Evolutionary conservation across 2,797 vertebrate species (phyloP), one percentile per base, ranked within the genome.

Genomic region (Paratrypauchen microcephalus): DNA sequence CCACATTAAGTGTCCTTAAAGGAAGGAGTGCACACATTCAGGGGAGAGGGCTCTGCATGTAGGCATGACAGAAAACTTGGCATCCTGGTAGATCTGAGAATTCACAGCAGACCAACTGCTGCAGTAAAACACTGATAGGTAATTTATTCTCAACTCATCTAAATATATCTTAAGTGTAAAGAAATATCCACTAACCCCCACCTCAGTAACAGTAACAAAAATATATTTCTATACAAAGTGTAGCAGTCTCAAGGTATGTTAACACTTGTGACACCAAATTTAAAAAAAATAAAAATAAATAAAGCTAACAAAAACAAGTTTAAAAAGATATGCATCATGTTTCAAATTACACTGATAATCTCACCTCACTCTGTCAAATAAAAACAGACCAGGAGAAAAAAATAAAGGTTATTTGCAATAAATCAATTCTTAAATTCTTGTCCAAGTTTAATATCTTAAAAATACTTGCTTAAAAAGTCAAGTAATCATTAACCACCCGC

Each of bases 381-480:
- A 82, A 89, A 91, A 77, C 89, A 86, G 92, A 92, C 85, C 85
- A 79, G 86, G 81, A 72, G 80, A 86, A 26, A 84, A 86, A 94
- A 94, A 94, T 94, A 96, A 92, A 96, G 94, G 94, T 93, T 94
- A 93, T 95, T 94, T 97, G 94, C 95, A 94, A 93, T 91, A 91
- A 92, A 91, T 90, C 88, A 81, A 90, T 90, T 91, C 87, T 88
- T 90, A 86, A 85, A 89, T 84, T 87, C 80, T 86, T 65, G 41
- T 84, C 81, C 81, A 86, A 81, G 88, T 89, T 92, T 91, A 92
- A 92, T 92, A 92, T 90, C 82, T 92, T 91, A 91, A 91, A 93
- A 93, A 93, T 90, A 90, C 87, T 87, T 91, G 78, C 87, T 85
- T 87, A 89, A 90, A 93, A 94, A 93, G 92, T 88, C 89, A 93